phyloP scores from a whole-genome alignment of 2,113 vertebrate species.

The Desmodus rotundus region DNA sequence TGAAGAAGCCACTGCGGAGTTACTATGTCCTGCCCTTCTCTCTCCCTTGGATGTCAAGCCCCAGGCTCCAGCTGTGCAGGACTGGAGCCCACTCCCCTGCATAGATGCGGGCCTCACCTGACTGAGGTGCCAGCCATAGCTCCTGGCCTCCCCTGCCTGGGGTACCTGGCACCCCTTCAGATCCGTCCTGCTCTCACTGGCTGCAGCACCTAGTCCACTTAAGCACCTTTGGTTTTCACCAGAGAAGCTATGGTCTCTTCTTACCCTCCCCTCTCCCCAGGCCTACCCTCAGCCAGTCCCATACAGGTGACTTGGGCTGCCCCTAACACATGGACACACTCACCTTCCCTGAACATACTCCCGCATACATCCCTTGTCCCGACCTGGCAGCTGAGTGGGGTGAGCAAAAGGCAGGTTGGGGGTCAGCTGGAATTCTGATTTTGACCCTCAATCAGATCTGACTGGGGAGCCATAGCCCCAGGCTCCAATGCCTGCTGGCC shows the following conservation, averaged over 20 bases:
- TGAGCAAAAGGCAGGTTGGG: neutral
- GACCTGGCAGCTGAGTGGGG: neutral
- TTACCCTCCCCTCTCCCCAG: accelerated
- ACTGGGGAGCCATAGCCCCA: neutral
- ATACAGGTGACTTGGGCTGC: conserved; percentile 16
- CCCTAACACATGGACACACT: neutral
- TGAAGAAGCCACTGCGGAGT: neutral
- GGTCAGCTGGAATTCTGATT: neutral
- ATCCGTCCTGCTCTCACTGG: neutral
- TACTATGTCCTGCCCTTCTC: neutral
- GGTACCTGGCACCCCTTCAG: neutral
- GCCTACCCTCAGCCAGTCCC: neutral
- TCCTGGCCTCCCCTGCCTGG: neutral
- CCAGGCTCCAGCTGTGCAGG: neutral
- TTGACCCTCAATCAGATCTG: neutral
- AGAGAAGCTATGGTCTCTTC: neutral
- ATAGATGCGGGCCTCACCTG: neutral
- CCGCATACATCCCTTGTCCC: neutral
- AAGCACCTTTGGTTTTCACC: neutral
- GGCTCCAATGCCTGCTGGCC: neutral
- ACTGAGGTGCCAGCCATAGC: neutral
- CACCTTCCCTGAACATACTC: neutral
- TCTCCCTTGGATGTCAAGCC: neutral
- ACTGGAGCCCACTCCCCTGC: neutral
- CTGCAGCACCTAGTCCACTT: neutral